A percentile compares a stretch with the other conserved stretches of the same genome.
Conservation (phyloP, 2,888 invertebrate genomes). For the Drosophila macrospina region DNA sequence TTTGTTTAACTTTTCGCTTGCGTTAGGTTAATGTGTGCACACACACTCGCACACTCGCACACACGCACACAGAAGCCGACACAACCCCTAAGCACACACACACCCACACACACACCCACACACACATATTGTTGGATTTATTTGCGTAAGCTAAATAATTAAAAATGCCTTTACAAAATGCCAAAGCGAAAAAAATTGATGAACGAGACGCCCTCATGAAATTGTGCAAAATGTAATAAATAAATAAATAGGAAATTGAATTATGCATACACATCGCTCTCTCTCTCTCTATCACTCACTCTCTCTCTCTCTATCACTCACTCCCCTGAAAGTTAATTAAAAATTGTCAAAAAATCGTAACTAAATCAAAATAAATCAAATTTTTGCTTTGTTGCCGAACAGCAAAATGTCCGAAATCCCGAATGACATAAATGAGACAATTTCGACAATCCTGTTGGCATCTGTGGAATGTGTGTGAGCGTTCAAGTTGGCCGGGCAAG, state of each 20-base stretch:
- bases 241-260: slow-evolving; percentile 57
- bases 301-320: not conserved
- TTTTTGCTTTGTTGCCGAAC: slow-evolving; percentile 21
- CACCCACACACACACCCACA: slow-evolving; percentile 11
- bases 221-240: slow-evolving; percentile 60
- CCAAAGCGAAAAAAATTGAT: slow-evolving; percentile 43
- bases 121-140: slow-evolving; percentile 40
- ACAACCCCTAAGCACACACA: not conserved
- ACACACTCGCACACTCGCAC: slow-evolving; percentile 9
- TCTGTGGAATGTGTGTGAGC: slow-evolving; percentile 11
- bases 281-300: not conserved
- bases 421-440: slow-evolving; percentile 33
- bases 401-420: not conserved
- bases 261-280: slow-evolving; percentile 12
- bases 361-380: slow-evolving; percentile 55
- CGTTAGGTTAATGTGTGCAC: slow-evolving; percentile 39
- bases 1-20: slow-evolving; percentile 36
- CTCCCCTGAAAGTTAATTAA: slow-evolving; percentile 63
- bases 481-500: not conserved
- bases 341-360: slow-evolving; percentile 35
- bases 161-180: slow-evolving; percentile 62
- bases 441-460: slow-evolving; percentile 26
- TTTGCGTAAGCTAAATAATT: slow-evolving; percentile 60
- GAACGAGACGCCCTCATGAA: slow-evolving; percentile 28
- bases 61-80: not conserved